Base-by-base conservation (phyloP, 2,797 vertebrate genomes). In the Gorsachius magnificus region DNA sequence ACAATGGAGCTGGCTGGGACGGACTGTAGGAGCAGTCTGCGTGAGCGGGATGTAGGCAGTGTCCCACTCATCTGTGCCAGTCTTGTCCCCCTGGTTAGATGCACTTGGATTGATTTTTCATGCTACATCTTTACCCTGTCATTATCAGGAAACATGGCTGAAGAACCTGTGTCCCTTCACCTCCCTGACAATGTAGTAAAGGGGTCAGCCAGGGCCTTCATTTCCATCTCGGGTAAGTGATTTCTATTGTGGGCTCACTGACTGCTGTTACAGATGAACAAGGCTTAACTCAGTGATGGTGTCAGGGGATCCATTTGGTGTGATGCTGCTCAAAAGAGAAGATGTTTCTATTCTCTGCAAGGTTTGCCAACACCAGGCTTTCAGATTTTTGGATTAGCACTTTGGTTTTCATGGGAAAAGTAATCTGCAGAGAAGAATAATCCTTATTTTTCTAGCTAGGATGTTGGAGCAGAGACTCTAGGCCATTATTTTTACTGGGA, bases 161-260 rank as follows among this genome's bases (percentile, higher is more conserved):
- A 95, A 74, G 90, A 90, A 43, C 43, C 36, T 0, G 22, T 97
- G 80, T 89, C 85, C 8, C 71, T 97, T 86, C 80, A 1, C 10
- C 89, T 97, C 29, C 96, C 97, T 61, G 79, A 86, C n/a, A 76
- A 86, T 3, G n/a, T 77, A 33, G 77, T 94, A 10, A 90, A 90
- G 57, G 95, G 94, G 50, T 97, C 97, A 56, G 89, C 89, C 35
- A 86, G 56, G 21, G 97, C 97, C 58, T 94, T 64, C 7, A 51
- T 97, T 89, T 94, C 90, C 65, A 28, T 97, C 29, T 26, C 93
- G 66, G 95, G 97, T 95, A 65, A 86, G 81, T 18, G 54, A 45
- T 36, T 56, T 53, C 45, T 92, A 0, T 6, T 53, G 22, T 46
- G 31, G 63, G 21, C 28, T 93, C n/a, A 38, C 31, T 58, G 61